Conservation (phyloP, 2,113 vertebrate species). For the Merops nubicus region DNA sequence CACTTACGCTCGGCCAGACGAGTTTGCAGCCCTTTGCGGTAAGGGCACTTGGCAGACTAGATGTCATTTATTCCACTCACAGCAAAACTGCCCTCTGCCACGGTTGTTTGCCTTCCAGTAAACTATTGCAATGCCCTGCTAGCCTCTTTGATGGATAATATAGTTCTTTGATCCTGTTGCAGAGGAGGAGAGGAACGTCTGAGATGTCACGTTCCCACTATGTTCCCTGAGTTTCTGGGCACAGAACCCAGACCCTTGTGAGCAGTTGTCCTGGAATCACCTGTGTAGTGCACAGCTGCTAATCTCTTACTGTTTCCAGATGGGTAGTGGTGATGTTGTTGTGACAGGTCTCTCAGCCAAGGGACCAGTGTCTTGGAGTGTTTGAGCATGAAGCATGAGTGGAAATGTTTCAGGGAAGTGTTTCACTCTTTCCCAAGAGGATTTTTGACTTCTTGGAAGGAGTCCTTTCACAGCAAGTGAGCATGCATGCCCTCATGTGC, state of each 20-base stretch:
- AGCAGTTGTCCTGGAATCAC: background rate
- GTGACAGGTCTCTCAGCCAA: background rate
- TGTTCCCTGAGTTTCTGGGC: background rate
- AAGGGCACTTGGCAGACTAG: background rate
- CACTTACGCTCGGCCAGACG: conserved; percentile 91
- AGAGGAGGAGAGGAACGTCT: background rate
- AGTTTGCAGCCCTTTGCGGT: conserved; percentile 94
- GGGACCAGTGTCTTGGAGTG: background rate
- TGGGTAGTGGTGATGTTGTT: background rate
- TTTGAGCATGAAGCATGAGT: background rate
- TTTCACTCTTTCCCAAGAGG: background rate
- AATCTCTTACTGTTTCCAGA: background rate
- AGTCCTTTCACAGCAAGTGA: background rate
- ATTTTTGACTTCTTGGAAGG: background rate
- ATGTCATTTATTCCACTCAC: background rate
- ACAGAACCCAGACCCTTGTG: too few relatives aligned
- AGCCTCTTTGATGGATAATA: background rate
- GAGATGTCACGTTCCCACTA: background rate
- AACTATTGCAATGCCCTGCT: background rate
- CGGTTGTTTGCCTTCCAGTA: background rate
- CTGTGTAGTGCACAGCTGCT: background rate
- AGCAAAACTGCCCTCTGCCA: background rate
- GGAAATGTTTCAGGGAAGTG: background rate
- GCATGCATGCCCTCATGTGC: background rate
- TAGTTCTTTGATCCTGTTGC: background rate